These are phyloP conservation scores for Acleris literana DNA, from an alignment of 2,888 invertebrate genomes.

Conservation along the genomic window DNA sequence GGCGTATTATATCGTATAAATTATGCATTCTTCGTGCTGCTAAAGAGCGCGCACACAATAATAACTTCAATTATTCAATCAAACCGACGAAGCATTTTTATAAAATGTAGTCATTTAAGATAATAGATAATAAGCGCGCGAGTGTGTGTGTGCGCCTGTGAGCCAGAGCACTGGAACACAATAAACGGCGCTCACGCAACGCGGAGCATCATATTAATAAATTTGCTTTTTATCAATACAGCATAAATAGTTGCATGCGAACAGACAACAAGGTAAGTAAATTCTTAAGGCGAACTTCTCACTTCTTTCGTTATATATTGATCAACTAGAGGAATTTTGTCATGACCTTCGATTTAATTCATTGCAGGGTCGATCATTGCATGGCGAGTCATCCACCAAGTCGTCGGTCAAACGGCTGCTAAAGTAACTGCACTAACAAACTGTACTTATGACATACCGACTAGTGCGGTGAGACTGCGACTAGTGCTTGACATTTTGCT, in stretches of 20 bases:
- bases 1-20: background rate
- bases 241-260: conserved; percentile 42
- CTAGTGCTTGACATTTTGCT: too few relatives aligned
- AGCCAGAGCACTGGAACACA: conserved; percentile 41
- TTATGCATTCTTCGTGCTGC: background rate
- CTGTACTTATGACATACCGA: too few relatives aligned
- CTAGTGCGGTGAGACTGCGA: too few relatives aligned
- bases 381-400: too few relatives aligned
- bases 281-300: conserved; percentile 33
- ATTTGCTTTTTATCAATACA: conserved; percentile 58
- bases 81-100: conserved; percentile 28
- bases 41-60: conserved; percentile 7
- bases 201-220: conserved; percentile 64
- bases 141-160: conserved; percentile 38
- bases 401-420: too few relatives aligned
- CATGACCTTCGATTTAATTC: background rate
- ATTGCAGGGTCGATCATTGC: too few relatives aligned
- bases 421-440: too few relatives aligned
- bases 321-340: background rate
- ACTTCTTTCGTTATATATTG: background rate
- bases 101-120: conserved; percentile 32
- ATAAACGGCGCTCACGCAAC: conserved; percentile 50
- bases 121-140: conserved; percentile 23
- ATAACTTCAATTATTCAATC: conserved; percentile 13
- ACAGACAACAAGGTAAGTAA: conserved; percentile 34